Percentiles rank a stretch among this genome's conserved stretches.
Conservation (phyloP, 2,797 vertebrate genomes). For the Bradypodion pumilum region DNA sequence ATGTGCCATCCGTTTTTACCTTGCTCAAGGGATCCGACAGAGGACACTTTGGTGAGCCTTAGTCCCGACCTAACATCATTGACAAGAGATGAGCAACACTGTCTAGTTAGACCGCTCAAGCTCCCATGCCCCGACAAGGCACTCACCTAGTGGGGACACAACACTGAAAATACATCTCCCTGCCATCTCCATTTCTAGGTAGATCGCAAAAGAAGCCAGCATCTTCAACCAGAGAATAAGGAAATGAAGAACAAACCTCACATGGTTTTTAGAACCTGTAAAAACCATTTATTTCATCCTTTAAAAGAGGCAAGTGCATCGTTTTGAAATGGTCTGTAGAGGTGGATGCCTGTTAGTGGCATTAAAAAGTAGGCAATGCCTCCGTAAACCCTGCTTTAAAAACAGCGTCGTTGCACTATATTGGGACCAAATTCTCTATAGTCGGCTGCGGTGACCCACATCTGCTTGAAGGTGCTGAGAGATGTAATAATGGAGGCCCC, state of each 20-base stretch:
- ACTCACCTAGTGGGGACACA: no score
- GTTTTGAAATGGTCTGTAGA: neutral
- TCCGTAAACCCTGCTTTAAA: conserved; percentile 29
- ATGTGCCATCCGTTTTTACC: no score
- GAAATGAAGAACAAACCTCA: neutral
- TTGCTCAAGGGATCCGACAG: no score
- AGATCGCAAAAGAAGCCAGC: neutral
- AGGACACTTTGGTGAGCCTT: no score
- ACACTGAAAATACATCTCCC: no score
- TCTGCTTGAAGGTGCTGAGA: conserved; percentile 69
- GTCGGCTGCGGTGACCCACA: conserved; percentile 64
- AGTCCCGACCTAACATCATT: no score
- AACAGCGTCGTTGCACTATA: conserved; percentile 59
- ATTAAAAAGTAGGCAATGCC: neutral
- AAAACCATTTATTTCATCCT: conserved; percentile 17
- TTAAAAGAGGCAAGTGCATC: no score
- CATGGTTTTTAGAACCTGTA: neutral
- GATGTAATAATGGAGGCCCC: conserved; percentile 70
- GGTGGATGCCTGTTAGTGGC: neutral
- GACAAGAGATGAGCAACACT: no score
- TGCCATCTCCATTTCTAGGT: neutral
- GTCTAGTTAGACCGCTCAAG: no score
- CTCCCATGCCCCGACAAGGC: no score
- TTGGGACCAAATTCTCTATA: conserved; percentile 65
- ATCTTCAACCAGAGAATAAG: neutral